Evolutionary conservation across 2,888 invertebrate genomes (phyloP), one percentile per base, ranked within the genome.

Genomic region (Dolomedes plantarius): DNA sequence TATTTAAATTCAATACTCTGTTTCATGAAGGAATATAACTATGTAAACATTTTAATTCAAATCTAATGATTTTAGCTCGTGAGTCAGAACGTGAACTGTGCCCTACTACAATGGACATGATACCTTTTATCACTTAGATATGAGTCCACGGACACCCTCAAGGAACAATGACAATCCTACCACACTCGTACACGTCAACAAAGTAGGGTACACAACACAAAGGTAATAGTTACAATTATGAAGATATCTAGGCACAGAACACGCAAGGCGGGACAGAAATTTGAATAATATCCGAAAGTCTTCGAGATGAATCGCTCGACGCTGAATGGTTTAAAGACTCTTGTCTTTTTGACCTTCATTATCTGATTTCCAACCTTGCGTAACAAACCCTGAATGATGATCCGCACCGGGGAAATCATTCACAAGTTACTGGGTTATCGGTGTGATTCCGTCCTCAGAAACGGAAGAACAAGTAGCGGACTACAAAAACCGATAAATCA

Each of bases 391-490:
- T 23, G 56, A 56, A 56, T 5, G 56, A 23, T 23, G 23, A 56
- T 56, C 56, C 23, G 2, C 56, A 16, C 56, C 46, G 5, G 56
- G 23, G 56, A 56, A 56, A 56, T 56, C 56, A 23, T 56, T 56
- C 56, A 56, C 56, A 23, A 56, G 56, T 56, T 56, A 56, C 56
- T 56, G 23, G 56, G 56, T 56, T 56, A 56, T 56, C 56, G 56
- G 56, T 56, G 23, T 23, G 56, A 56, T 56, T 56, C 56, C 56
- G 56, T 56, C 41, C 9, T n/a, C 19, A 23, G 23, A 23, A 56
- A 56, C 56, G 56, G 56, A 56, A 56, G 56, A 56, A 56, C 56
- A 23, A 56, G 56, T 23, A 23, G 23, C 56, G 16, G 56, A 23
- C 1, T 5, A 1, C 19, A 23, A 56, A 56, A 56, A 56, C 23